These are phyloP conservation scores for Frankliniella intonsa DNA, from an alignment of 2,888 invertebrate species.

Conservation along the genomic window DNA sequence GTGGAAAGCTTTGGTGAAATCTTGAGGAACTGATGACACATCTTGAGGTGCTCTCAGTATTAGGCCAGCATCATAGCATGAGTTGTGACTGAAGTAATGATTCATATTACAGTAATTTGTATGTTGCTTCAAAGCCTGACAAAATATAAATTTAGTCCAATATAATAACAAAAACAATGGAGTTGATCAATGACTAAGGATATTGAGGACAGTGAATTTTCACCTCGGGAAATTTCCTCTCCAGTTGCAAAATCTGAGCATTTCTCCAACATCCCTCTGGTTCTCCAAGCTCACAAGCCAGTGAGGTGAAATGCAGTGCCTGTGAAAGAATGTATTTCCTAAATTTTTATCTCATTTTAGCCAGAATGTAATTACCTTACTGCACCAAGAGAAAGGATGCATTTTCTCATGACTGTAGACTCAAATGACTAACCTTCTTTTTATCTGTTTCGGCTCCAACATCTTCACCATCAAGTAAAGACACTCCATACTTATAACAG, in stretches of 20 bases:
- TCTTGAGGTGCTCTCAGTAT: background rate
- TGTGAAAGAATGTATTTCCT: background rate
- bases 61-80: background rate
- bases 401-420: background rate
- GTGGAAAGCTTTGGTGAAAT: background rate
- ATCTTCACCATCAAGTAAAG: background rate
- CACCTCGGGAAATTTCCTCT: background rate
- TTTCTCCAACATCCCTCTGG: slow-evolving; percentile 4
- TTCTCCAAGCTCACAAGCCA: background rate
- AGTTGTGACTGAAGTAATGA: background rate
- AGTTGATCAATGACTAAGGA: background rate
- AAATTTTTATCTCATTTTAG: background rate
- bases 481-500: slow-evolving; percentile 2
- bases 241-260: background rate
- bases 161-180: background rate
- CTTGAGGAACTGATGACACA: background rate
- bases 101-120: background rate
- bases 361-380: background rate
- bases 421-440: background rate
- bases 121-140: background rate
- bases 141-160: background rate
- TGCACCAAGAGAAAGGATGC: background rate
- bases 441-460: background rate
- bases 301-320: background rate
- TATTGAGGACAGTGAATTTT: background rate